Percentiles rank a stretch among this genome's conserved stretches.
Evolutionary conservation across 2,113 vertebrate species (phyloP).

Genomic region (Mesitornis unicolor): DNA sequence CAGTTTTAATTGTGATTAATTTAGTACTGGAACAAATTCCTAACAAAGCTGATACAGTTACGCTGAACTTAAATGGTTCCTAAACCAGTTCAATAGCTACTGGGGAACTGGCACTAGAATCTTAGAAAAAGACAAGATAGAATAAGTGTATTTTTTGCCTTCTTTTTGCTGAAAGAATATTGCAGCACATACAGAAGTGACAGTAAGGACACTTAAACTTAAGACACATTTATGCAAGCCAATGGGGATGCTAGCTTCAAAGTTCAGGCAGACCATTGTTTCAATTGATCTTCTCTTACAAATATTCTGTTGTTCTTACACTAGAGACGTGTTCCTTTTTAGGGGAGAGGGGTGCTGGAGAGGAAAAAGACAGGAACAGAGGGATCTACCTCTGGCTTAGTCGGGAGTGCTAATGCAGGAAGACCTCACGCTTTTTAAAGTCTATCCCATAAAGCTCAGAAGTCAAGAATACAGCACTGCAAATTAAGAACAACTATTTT

Average conservation of each 20-base stretch:
- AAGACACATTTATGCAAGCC: background rate
- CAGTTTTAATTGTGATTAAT: background rate
- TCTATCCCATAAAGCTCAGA: background rate
- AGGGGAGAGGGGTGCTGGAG: background rate
- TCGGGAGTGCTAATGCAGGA: background rate
- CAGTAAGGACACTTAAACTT: conserved; percentile 36
- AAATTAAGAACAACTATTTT: background rate
- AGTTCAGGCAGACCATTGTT: background rate
- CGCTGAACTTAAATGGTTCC: background rate
- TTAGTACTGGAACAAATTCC: background rate
- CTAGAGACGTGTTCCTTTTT: background rate
- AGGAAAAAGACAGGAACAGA: background rate
- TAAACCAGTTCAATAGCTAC: background rate
- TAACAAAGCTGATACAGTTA: background rate
- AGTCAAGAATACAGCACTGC: background rate
- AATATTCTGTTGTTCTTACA: background rate
- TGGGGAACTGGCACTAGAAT: background rate
- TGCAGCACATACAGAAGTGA: background rate
- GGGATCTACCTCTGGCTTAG: background rate
- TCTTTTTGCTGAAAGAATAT: background rate
- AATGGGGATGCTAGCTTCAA: background rate
- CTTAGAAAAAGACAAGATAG: background rate
- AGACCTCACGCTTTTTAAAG: background rate
- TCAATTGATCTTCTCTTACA: background rate
- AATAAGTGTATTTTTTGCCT: background rate